phyloP scores from a whole-genome alignment of 2,797 vertebrate species.

The Paguma larvata region DNA sequence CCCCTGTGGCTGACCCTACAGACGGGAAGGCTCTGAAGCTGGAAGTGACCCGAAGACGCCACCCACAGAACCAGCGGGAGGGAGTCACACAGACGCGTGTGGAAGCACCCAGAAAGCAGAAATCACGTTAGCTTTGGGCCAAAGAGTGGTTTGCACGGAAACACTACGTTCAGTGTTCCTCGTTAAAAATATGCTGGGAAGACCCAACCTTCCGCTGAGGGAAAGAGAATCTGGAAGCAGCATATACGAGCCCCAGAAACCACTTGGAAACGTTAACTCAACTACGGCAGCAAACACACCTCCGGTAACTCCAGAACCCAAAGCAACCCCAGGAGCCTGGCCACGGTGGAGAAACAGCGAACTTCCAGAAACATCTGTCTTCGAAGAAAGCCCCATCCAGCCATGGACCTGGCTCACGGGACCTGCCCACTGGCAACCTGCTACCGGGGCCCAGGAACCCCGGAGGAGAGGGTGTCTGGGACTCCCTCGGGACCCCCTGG shows the following conservation, averaged over 20 bases:
- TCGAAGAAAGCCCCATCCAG: accelerated
- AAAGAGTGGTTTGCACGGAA: conserved; percentile 76
- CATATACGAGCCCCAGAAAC: neutral
- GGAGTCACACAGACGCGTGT: conserved; percentile 53
- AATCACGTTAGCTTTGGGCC: conserved; percentile 80
- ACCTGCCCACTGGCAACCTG: too few relatives aligned
- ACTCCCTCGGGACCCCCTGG: neutral
- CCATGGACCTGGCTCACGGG: too few relatives aligned
- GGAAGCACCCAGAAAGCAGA: conserved; percentile 75
- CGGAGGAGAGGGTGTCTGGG: too few relatives aligned
- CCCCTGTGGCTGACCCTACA: neutral
- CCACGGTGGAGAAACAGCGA: neutral
- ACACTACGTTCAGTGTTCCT: conserved; percentile 77
- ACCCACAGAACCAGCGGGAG: neutral
- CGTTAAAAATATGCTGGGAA: conserved; percentile 84
- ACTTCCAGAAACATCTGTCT: neutral
- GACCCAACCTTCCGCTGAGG: conserved; percentile 65
- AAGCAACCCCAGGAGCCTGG: conserved; percentile 59
- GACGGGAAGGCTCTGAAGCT: neutral
- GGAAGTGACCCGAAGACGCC: neutral
- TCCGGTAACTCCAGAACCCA: neutral
- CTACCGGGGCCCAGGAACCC: too few relatives aligned
- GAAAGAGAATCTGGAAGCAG: conserved; percentile 31
- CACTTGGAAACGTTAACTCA: neutral
- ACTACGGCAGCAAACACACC: conserved; percentile 49